These are phyloP conservation scores for Chrysogorgia sp. DNA, from an alignment of 92 coral and sea anemone species.

Conservation along the genomic window DNA sequence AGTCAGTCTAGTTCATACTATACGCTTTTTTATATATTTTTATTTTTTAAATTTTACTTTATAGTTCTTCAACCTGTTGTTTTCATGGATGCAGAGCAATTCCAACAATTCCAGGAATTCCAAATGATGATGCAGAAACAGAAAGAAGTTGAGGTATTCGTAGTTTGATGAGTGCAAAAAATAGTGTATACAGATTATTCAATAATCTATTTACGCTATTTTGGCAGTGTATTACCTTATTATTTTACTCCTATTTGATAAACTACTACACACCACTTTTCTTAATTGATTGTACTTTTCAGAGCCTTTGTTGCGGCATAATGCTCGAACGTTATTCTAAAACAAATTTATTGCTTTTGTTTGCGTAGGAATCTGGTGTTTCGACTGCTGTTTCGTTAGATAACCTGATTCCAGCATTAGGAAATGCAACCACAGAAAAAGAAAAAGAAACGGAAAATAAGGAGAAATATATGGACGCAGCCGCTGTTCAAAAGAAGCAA, in stretches of 20 bases:
- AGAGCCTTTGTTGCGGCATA: too few relatives aligned
- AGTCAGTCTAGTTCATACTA: too few relatives aligned
- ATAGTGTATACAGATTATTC: too few relatives aligned
- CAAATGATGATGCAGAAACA: slow-evolving; percentile 35
- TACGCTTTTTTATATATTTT: too few relatives aligned
- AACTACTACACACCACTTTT: too few relatives aligned
- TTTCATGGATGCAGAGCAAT: slow-evolving; percentile 37
- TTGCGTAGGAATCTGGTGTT: slow-evolving; percentile 17
- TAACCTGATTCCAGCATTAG: slow-evolving; percentile 1
- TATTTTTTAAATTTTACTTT: background rate
- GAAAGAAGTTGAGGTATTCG: slow-evolving; percentile 2
- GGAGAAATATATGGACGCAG: background rate
- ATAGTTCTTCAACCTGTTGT: slow-evolving; percentile 35
- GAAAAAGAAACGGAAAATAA: background rate
- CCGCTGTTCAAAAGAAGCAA: background rate
- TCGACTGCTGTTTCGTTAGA: slow-evolving; percentile 26
- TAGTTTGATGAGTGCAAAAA: too few relatives aligned
- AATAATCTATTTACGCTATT: too few relatives aligned
- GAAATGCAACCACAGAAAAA: background rate
- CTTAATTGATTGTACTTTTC: too few relatives aligned
- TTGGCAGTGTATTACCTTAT: too few relatives aligned
- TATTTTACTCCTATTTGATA: too few relatives aligned
- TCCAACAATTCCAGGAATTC: slow-evolving; percentile 29
- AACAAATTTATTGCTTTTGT: background rate
- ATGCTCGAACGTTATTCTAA: too few relatives aligned